A percentile compares a stretch with the other conserved stretches of the same genome.
Conservation (phyloP, 2,888 invertebrate genomes). For the Eilema caniola region DNA sequence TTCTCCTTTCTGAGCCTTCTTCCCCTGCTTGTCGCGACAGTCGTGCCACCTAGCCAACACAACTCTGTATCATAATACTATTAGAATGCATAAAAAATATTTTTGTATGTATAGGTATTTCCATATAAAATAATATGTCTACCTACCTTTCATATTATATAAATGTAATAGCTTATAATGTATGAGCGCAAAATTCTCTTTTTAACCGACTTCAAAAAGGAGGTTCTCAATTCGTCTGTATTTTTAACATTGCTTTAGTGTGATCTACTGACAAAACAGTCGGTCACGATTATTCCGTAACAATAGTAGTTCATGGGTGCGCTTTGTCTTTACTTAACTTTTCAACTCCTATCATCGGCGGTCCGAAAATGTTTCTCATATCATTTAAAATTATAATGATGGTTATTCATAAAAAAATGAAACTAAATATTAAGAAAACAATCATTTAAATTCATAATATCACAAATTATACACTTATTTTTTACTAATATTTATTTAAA, state of each 20-base stretch:
- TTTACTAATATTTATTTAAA: no score
- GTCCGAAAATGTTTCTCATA: no score
- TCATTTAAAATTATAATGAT: no score
- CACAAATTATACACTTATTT: no score
- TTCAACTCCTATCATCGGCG: no score
- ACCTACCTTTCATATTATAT: background rate
- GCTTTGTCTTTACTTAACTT: no score
- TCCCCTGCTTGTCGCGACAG: constrained; percentile 94
- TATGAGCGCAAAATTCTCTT: background rate
- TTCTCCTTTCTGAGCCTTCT: constrained; percentile 92
- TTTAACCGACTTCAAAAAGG: no score
- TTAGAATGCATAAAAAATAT: background rate
- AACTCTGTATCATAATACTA: constrained; percentile 5
- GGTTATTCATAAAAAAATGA: no score
- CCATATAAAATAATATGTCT: background rate
- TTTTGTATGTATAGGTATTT: background rate
- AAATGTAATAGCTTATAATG: background rate
- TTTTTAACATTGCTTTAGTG: background rate
- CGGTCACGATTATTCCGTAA: background rate
- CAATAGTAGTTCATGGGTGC: no score
- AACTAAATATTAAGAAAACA: no score
- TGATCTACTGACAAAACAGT: background rate
- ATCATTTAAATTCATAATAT: no score
- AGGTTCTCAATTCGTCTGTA: no score
- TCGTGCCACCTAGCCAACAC: constrained; percentile 88